Conservation (phyloP, 2,888 invertebrate genomes). For the Dicyrtoma fusca region DNA sequence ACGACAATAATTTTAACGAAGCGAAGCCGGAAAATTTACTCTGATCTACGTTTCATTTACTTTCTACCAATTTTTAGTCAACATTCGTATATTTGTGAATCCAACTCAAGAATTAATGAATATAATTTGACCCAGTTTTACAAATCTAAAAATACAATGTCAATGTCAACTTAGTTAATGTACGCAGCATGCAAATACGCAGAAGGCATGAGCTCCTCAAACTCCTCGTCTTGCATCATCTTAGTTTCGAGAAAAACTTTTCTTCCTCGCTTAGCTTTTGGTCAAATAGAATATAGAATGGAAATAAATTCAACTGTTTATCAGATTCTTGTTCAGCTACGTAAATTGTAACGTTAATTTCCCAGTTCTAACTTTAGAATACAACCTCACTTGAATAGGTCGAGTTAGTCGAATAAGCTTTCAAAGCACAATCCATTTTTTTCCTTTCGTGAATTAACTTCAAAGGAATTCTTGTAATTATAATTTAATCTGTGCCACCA, state of each 20-base stretch:
- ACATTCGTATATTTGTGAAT: background rate
- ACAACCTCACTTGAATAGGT: no score
- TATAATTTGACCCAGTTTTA: slow-evolving; percentile 24
- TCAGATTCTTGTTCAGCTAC: background rate
- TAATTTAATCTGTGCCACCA: no score
- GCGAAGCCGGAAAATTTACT: background rate
- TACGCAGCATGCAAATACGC: slow-evolving; percentile 8
- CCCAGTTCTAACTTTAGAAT: no score
- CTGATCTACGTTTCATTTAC: background rate
- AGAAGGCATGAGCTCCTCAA: slow-evolving; percentile 9
- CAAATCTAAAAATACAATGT: background rate
- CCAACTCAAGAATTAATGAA: slow-evolving; percentile 9
- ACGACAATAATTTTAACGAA: background rate
- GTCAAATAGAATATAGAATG: background rate
- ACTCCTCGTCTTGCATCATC: slow-evolving; percentile 6
- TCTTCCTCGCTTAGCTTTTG: background rate
- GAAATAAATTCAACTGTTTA: slow-evolving; percentile 3
- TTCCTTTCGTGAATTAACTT: no score
- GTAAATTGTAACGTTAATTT: no score
- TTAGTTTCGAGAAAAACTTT: background rate
- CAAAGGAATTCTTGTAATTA: no score
- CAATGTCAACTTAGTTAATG: background rate
- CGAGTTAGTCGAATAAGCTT: no score
- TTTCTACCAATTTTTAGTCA: background rate
- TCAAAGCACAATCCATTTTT: no score